These are phyloP conservation scores for Cryptocephalus moraei DNA, from an alignment of 2,888 invertebrate genomes.

Conservation along the genomic window DNA sequence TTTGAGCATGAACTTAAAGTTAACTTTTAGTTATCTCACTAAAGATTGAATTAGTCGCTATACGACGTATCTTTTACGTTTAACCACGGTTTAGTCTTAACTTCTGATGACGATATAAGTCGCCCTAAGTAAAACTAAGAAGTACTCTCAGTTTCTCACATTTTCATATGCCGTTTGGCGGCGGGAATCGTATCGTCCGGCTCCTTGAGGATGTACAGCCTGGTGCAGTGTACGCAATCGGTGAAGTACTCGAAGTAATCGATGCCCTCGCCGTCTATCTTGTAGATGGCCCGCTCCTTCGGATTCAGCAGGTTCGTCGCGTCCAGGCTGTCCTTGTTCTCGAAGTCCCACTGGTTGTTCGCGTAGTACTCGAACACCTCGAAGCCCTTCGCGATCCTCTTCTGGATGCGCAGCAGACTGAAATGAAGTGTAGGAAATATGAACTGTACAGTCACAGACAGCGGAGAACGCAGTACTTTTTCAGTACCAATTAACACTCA, in stretches of 20 bases:
- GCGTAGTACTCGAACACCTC: constrained; percentile 88
- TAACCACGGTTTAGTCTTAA: too few species aligned
- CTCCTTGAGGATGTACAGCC: constrained; percentile 75
- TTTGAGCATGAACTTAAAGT: too few species aligned
- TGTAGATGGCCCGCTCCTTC: constrained; percentile 54
- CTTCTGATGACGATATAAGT: too few species aligned
- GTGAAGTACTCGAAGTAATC: constrained; percentile 75
- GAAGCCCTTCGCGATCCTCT: constrained; percentile 74
- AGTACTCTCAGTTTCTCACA: too few species aligned
- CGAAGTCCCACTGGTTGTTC: constrained; percentile 84
- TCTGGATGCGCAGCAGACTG: constrained; percentile 74
- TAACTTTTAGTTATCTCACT: too few species aligned
- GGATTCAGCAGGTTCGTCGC: constrained; percentile 53
- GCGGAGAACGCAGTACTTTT: too few species aligned
- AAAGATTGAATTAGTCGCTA: too few species aligned
- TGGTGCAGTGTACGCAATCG: constrained; percentile 68
- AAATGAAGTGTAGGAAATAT: too few species aligned
- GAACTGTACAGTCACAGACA: too few species aligned
- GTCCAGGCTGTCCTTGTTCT: constrained; percentile 53
- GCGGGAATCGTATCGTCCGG: constrained; percentile 69
- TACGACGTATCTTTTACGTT: too few species aligned
- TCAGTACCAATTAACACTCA: too few species aligned
- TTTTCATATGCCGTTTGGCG: constrained; percentile 66
- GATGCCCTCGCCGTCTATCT: constrained; percentile 60
- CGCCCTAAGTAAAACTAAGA: too few species aligned